phyloP scores from a whole-genome alignment of 2,113 vertebrate genomes.

The Ariopsis seemanni region DNA sequence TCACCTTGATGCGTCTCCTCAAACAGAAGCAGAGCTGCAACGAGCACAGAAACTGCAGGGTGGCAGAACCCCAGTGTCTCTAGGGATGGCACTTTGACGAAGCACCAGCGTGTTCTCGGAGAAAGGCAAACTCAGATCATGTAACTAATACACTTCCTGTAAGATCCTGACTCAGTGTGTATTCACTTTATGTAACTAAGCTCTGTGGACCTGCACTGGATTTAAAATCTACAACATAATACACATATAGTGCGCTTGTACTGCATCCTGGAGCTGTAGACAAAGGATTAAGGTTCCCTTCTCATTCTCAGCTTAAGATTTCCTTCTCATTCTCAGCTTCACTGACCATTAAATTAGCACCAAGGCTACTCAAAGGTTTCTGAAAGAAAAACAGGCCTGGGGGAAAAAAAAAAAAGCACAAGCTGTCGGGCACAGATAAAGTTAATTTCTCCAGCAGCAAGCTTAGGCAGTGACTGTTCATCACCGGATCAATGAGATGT shows the following conservation, averaged over 20 bases:
- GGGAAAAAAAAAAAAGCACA: neutral
- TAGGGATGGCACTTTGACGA: neutral
- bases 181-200: neutral
- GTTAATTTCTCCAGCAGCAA: slow-evolving; percentile 27
- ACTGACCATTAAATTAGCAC: neutral
- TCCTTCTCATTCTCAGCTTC: neutral
- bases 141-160: slow-evolving; percentile 6
- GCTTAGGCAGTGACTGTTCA: slow-evolving; percentile 38
- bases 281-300: neutral
- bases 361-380: neutral
- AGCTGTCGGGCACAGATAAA: slow-evolving; percentile 41
- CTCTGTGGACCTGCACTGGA: neutral
- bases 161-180: neutral
- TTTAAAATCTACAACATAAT: neutral
- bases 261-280: too few relatives aligned
- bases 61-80: slow-evolving; percentile 27
- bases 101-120: neutral
- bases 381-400: neutral
- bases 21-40: slow-evolving; percentile 64
- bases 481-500: slow-evolving; percentile 45
- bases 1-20: slow-evolving; percentile 62
- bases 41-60: slow-evolving; percentile 18
- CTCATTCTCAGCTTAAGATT: neutral
- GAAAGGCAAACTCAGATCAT: neutral
- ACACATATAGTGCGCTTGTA: neutral